Evolutionary conservation across 2,888 invertebrate genomes (phyloP).

Genomic region (Cryptus armator): DNA sequence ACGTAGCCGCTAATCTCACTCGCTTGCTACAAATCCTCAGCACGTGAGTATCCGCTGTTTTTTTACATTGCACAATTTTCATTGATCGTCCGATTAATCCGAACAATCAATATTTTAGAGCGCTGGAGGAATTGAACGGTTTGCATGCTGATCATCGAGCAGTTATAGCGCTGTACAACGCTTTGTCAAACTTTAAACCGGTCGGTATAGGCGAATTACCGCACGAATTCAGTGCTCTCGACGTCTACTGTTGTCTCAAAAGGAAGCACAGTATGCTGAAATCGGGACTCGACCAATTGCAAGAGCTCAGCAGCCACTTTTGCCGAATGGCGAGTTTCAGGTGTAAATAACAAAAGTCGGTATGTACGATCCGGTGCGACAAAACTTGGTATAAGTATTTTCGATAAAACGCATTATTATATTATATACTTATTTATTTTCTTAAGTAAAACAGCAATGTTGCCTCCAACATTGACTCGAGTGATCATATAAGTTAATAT

Average conservation of each 20-base stretch:
- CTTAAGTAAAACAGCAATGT: background rate
- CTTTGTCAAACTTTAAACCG: constrained; percentile 75
- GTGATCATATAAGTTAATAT: background rate
- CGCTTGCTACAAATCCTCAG: constrained; percentile 74
- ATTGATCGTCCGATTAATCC: background rate
- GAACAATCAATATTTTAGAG: constrained; percentile 71
- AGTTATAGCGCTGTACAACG: constrained; percentile 75
- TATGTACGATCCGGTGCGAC: constrained; percentile 4
- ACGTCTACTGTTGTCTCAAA: constrained; percentile 80
- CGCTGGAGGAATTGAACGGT: constrained; percentile 74
- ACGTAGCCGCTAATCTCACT: constrained; percentile 76
- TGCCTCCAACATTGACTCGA: background rate
- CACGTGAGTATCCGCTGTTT: constrained; percentile 71
- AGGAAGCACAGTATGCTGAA: constrained; percentile 73
- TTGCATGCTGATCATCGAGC: constrained; percentile 71
- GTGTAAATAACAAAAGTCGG: constrained; percentile 47
- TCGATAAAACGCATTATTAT: background rate
- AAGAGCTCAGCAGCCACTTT: constrained; percentile 79
- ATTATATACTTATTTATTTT: constrained; percentile 15
- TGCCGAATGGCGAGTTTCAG: constrained; percentile 76
- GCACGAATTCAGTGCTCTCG: constrained; percentile 73
- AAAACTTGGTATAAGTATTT: background rate
- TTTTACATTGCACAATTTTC: background rate
- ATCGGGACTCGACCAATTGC: constrained; percentile 79
- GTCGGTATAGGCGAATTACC: constrained; percentile 67